These are phyloP conservation scores for Dissostichus mawsoni DNA, from an alignment of 2,113 vertebrate genomes.

Conservation along the genomic window DNA sequence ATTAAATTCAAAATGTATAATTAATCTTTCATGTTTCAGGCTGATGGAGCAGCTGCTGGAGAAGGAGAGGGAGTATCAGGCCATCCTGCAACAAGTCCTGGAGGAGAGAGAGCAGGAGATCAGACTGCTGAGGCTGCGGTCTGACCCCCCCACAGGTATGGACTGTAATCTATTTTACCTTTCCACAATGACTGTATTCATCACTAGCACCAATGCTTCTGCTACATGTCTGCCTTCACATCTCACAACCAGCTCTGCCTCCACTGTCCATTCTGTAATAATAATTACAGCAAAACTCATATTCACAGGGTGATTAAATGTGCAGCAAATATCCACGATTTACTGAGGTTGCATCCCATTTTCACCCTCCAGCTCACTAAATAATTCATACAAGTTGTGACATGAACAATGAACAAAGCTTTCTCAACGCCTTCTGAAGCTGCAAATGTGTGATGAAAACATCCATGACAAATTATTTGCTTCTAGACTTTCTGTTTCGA, in stretches of 20 bases:
- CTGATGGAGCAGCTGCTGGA: slow-evolving; percentile 93
- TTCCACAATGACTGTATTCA: background rate
- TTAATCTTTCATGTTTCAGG: slow-evolving; percentile 70
- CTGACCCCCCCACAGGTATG: slow-evolving; percentile 88
- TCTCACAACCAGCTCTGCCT: background rate
- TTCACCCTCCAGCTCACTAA: background rate
- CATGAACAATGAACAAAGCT: slow-evolving; percentile 3
- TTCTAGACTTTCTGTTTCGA: background rate
- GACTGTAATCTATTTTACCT: background rate
- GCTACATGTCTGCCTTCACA: background rate
- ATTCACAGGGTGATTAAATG: background rate
- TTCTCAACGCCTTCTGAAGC: slow-evolving; percentile 4
- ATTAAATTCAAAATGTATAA: background rate
- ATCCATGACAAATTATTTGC: background rate
- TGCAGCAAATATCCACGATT: background rate
- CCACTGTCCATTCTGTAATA: background rate
- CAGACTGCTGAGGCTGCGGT: slow-evolving; percentile 89
- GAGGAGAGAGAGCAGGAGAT: slow-evolving; percentile 96
- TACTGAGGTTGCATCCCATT: background rate
- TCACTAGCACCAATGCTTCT: background rate
- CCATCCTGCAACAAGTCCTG: slow-evolving; percentile 93
- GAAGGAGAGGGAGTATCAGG: slow-evolving; percentile 95
- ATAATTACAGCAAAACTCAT: background rate
- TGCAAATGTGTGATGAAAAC: slow-evolving; percentile 18
- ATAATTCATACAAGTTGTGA: slow-evolving; percentile 4